Percentiles rank a stretch among this genome's conserved stretches.
Evolutionary conservation across 2,797 vertebrate species (phyloP).

Genomic region (Myotis daubentonii): DNA sequence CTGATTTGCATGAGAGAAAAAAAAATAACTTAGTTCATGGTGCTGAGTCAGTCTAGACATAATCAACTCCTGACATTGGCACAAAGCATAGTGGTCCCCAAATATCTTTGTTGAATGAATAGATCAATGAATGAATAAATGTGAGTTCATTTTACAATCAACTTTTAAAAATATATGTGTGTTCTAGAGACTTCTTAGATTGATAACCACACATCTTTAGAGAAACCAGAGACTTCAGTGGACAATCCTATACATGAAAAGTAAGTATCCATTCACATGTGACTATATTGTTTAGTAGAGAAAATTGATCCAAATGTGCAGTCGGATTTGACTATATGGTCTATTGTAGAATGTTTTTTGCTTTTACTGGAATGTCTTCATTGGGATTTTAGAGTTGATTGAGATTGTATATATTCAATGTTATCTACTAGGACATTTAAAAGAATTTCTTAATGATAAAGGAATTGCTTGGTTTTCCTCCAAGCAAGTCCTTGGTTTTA

Average conservation of each 20-base stretch:
- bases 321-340: neutral
- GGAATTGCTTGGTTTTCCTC: slow-evolving; percentile 21
- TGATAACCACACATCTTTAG: slow-evolving; percentile 66
- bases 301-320: slow-evolving; percentile 6
- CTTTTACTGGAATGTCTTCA: slow-evolving; percentile 41
- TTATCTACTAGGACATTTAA: neutral
- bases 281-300: slow-evolving; percentile 15
- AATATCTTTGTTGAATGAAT: neutral
- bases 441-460: slow-evolving; percentile 36
- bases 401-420: neutral
- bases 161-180: neutral
- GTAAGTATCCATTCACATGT: neutral
- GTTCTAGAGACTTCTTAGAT: slow-evolving; percentile 61
- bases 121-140: neutral
- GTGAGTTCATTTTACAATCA: neutral
- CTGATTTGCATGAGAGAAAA: neutral
- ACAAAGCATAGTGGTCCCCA: neutral
- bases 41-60: neutral
- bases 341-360: neutral
- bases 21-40: neutral
- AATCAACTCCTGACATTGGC: neutral
- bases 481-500: neutral
- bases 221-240: slow-evolving; percentile 51
- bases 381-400: neutral
- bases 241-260: slow-evolving; percentile 45